Evolutionary conservation across 2,113 vertebrate species (phyloP).

Genomic region (Rattus rattus): DNA sequence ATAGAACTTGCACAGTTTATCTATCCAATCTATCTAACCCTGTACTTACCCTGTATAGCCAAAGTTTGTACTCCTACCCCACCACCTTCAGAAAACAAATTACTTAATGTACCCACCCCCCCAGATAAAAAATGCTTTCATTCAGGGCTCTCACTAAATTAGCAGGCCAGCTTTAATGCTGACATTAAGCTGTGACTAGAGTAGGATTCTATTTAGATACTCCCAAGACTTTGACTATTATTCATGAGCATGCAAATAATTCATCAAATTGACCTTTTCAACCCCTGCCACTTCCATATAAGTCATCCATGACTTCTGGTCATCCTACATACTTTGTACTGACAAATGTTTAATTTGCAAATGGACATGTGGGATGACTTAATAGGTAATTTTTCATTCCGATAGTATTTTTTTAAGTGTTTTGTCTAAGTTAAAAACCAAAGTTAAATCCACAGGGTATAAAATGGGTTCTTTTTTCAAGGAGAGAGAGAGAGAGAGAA

Average conservation of each 20-base stretch:
- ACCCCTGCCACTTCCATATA: constrained; percentile 30
- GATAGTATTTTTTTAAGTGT: constrained; percentile 60
- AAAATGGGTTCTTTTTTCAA: constrained; percentile 78
- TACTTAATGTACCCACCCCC: background rate
- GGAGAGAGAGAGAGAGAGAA: background rate
- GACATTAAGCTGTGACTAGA: constrained; percentile 28
- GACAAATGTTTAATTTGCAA: constrained; percentile 66
- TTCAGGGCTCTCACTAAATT: constrained; percentile 16
- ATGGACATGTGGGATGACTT: constrained; percentile 59
- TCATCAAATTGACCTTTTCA: constrained; percentile 61
- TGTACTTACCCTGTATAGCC: background rate
- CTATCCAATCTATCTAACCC: background rate
- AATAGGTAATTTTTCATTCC: constrained; percentile 64
- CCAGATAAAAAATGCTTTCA: constrained; percentile 53
- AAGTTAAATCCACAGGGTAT: constrained; percentile 63
- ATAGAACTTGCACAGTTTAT: constrained; percentile 1
- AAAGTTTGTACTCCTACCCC: background rate
- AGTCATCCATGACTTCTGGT: constrained; percentile 55
- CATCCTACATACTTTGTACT: constrained; percentile 42
- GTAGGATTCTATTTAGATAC: constrained; percentile 50
- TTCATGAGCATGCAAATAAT: constrained; percentile 52
- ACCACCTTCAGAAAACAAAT: background rate
- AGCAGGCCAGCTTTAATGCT: constrained; percentile 28
- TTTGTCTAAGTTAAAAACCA: constrained; percentile 59
- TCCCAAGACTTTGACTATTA: background rate